A percentile compares a stretch with the other conserved stretches of the same genome.
Evolutionary conservation across 2,113 vertebrate species (phyloP).

Genomic region (Tricholaema leucomelas): DNA sequence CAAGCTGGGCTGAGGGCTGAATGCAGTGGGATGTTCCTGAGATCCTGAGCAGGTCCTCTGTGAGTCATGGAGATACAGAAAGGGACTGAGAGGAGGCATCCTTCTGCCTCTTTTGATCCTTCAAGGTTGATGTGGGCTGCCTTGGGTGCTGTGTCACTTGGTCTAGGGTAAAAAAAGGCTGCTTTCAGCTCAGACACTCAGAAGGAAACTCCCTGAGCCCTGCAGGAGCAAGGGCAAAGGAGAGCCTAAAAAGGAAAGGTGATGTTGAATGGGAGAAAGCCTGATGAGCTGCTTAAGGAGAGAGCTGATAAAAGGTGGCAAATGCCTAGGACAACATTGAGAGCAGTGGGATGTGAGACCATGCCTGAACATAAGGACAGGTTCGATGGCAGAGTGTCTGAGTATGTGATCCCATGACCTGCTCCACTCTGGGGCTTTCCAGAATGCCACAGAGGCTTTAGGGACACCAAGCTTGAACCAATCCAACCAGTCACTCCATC

Average conservation of each 20-base stretch:
- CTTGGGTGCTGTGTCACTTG: background rate
- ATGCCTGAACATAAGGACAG: background rate
- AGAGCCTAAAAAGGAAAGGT: background rate
- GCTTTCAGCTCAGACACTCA: background rate
- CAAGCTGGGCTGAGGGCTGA: background rate
- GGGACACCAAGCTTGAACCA: background rate
- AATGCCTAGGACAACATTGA: fast-evolving
- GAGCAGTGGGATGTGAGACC: background rate
- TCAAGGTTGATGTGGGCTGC: background rate
- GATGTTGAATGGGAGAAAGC: fast-evolving
- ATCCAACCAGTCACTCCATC: background rate
- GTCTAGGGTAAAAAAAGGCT: background rate
- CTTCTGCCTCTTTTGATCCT: fast-evolving
- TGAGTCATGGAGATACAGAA: background rate
- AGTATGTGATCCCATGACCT: fast-evolving
- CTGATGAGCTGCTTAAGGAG: background rate
- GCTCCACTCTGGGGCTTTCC: background rate
- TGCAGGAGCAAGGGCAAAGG: background rate
- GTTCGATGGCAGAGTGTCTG: fast-evolving
- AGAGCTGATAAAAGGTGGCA: background rate
- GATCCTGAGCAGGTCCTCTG: background rate
- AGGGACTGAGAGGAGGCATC: background rate
- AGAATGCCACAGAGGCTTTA: background rate
- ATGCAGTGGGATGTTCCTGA: background rate
- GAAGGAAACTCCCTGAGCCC: background rate